A percentile compares a stretch with the other conserved stretches of the same genome.
Conservation (phyloP, 2,113 vertebrate species). For the Proterorhinus semilunaris region DNA sequence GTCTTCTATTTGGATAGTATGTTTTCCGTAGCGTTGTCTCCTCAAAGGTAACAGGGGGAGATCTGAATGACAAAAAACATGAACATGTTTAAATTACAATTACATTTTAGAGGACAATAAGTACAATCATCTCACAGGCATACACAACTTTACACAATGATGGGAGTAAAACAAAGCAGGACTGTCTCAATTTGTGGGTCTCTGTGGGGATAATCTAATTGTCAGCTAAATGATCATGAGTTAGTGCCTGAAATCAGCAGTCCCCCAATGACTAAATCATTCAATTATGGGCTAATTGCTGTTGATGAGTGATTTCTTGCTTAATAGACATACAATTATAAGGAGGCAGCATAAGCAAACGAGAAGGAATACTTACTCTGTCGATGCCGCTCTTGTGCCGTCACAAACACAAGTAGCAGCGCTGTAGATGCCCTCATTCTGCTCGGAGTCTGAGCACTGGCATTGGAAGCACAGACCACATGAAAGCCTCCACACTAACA, state of each 20-base stretch:
- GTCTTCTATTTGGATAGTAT: background rate
- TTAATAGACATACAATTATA: conserved; percentile 1
- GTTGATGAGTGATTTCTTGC: conserved; percentile 10
- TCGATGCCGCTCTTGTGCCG: conserved; percentile 22
- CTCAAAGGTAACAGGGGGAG: background rate
- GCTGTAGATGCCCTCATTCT: conserved; percentile 14
- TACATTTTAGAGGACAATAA: background rate
- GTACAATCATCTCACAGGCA: background rate
- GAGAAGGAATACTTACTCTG: conserved; percentile 64
- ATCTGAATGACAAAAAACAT: conserved; percentile 17
- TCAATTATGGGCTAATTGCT: conserved; percentile 31
- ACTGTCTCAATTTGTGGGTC: conserved; percentile 11
- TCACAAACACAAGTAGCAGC: conserved; percentile 23
- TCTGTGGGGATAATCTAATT: conserved; percentile 36
- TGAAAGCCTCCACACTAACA: conserved; percentile 58
- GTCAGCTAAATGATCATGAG: conserved; percentile 25
- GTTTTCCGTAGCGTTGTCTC: background rate
- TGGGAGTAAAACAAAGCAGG: background rate
- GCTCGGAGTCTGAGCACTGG: conserved; percentile 18
- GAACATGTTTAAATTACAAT: background rate
- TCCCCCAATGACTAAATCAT: conserved; percentile 25
- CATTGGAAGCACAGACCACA: conserved; percentile 38
- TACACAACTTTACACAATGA: background rate
- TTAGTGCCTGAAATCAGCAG: conserved; percentile 14
- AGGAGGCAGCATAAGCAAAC: background rate